Evolutionary conservation across 2,888 invertebrate species (phyloP), one percentile per base, ranked within the genome.

Genomic region (Xestia c-nigrum): DNA sequence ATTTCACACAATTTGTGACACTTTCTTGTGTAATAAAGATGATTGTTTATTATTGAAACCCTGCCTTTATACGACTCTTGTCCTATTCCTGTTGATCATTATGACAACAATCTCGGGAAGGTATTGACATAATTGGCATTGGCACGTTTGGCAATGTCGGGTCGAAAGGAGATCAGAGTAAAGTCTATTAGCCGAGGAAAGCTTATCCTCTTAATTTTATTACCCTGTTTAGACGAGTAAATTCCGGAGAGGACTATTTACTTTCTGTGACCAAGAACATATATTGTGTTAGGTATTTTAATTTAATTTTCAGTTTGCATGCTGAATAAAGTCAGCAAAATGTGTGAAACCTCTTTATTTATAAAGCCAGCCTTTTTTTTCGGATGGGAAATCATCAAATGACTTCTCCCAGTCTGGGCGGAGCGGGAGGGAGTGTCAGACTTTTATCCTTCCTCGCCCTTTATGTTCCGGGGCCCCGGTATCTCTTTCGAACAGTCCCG

Each of bases 191-290:
- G 52, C 9, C 64, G 24, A 14, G 4, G 55, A 66, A 31, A 65
- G 55, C 40, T 69, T 50, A 38, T 50, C 9, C 69, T 69, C 65
- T 43, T 66, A 70, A 80, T 69, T 57, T 59, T 59, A 80, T 69
- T 74, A 74, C 31, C 75, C 46, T 80, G 52, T 24, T 81, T 59
- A 59, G 40, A 43, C 21, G 47, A 6, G 50, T 52, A 65, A 72
- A 78, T 46, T 47, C n/a, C 63, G 21, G 14, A 57, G 38, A 55
- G n/a, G 57, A 50, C 10, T 67, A 38, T 75, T 76, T 71, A n/a
- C 43, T 61, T 76, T 57, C 19, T 16, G 24, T 40, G 50, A 3
- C 50, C 47, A n/a, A 70, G n/a, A 46, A 46, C 61, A n/a, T 24
- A 24, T 3, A 24, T 24, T 6, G 24, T 57, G 14, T 57, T 24